A percentile compares a stretch with the other conserved stretches of the same genome.
phyloP scores from a whole-genome alignment of 2,797 vertebrate genomes.

The Buphagus erythrorhynchus region DNA sequence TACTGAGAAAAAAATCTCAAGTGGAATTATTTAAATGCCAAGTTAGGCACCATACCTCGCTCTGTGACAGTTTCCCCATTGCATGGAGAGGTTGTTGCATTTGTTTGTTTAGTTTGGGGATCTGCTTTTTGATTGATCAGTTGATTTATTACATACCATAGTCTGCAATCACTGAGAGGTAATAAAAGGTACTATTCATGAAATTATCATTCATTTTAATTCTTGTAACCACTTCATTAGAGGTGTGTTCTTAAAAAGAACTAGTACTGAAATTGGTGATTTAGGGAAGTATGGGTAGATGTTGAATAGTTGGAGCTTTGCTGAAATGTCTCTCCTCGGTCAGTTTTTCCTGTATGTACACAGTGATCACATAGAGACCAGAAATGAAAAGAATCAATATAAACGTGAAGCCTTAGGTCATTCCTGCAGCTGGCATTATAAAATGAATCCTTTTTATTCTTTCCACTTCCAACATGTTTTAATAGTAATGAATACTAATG shows the following conservation, averaged over 20 bases:
- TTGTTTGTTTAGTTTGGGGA: not conserved
- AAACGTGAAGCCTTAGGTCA: not conserved
- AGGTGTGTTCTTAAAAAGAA: not conserved
- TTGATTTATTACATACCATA: not conserved
- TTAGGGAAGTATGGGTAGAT: not conserved
- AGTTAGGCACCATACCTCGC: fast-evolving
- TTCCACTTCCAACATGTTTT: constrained; percentile 6
- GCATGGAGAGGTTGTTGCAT: not conserved
- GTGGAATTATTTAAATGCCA: not conserved
- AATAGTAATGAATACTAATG: constrained; percentile 42
- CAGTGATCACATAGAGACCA: not conserved
- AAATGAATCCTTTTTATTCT: constrained; percentile 7
- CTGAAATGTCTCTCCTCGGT: not conserved
- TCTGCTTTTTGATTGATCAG: not conserved
- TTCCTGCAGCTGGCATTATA: not conserved
- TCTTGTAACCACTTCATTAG: not conserved
- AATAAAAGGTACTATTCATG: not conserved
- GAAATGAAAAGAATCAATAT: not conserved
- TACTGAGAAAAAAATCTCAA: not conserved
- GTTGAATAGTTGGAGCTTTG: not conserved
- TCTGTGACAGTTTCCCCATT: not conserved
- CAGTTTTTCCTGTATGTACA: not conserved
- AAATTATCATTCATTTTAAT: not conserved
- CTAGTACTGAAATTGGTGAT: not conserved
- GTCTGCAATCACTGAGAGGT: not conserved